phyloP scores from a whole-genome alignment of 1,140 invertebrate species.

The Acromyrmex echinatior region DNA sequence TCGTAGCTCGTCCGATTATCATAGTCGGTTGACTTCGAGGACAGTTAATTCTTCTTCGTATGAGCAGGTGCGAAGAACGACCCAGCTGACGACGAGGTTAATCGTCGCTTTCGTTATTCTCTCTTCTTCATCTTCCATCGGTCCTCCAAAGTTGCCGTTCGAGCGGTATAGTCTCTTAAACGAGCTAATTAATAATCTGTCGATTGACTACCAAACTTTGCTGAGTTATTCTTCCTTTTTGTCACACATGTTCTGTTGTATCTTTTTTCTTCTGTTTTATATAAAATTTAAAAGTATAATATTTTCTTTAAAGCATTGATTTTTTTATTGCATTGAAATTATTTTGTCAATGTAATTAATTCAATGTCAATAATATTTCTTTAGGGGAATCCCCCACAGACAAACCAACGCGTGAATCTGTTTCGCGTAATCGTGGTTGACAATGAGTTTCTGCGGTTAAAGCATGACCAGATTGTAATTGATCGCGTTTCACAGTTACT shows the following conservation, averaged over 20 bases:
- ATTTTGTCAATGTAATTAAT: neutral
- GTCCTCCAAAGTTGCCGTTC: conserved; percentile 45
- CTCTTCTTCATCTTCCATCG: conserved; percentile 52
- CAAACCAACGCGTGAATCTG: neutral
- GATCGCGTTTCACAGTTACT: conserved; percentile 75
- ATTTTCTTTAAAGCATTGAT: neutral
- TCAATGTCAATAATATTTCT: neutral
- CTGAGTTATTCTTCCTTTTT: conserved; percentile 19
- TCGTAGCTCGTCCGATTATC: conserved; percentile 22
- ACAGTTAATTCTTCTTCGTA: conserved; percentile 58
- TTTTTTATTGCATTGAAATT: neutral
- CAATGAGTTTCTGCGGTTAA: conserved; percentile 62
- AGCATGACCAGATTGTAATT: conserved; percentile 68
- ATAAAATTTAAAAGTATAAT: neutral
- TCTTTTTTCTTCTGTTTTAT: neutral
- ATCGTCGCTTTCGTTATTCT: conserved; percentile 59
- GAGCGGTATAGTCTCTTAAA: conserved; percentile 1
- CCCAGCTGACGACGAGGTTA: conserved; percentile 67
- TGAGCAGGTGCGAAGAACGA: conserved; percentile 71
- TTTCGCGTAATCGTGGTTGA: conserved; percentile 32
- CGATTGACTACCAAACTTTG: conserved; percentile 10
- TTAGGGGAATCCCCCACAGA: neutral
- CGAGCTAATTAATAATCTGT: conserved; percentile 46
- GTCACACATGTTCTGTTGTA: no score
- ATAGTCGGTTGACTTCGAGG: conserved; percentile 4